Conservation (phyloP, 1,140 invertebrate genomes). For the Drosophila arawakana region DNA sequence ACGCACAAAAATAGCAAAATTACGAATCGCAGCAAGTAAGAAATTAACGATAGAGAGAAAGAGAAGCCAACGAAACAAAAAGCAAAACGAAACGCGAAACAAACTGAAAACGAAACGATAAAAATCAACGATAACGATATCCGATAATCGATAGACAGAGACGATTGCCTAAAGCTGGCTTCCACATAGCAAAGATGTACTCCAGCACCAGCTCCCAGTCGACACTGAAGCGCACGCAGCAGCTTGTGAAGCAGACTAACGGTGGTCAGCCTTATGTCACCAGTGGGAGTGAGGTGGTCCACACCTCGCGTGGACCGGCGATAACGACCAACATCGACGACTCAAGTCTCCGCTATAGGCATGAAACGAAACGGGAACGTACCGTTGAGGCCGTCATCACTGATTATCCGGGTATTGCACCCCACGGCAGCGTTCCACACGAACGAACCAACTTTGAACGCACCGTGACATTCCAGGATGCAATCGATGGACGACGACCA, state of each 20-base stretch:
- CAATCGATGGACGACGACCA: conserved; percentile 38
- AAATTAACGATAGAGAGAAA: not conserved
- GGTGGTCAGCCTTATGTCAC: conserved; percentile 72
- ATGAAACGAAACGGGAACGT: conserved; percentile 79
- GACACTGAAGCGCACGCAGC: conserved; percentile 70
- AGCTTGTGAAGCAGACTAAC: conserved; percentile 84
- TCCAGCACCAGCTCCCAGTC: conserved; percentile 65
- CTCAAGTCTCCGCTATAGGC: conserved; percentile 71
- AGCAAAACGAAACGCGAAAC: conserved; percentile 41
- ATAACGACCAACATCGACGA: conserved; percentile 86
- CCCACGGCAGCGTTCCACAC: conserved; percentile 61
- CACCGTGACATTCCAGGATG: conserved; percentile 71
- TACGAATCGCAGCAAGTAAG: conserved; percentile 49
- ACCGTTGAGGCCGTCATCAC: conserved; percentile 82
- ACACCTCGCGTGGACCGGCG: conserved; percentile 85
- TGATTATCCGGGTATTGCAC: conserved; percentile 73
- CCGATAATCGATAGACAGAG: conserved; percentile 13
- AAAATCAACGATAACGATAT: conserved; percentile 28
- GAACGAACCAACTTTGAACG: conserved; percentile 71
- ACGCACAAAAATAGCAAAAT: conserved; percentile 66
- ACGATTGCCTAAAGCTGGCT: conserved; percentile 45
- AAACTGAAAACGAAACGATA: conserved; percentile 55
- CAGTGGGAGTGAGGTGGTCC: conserved; percentile 67
- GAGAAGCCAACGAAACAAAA: conserved; percentile 20
- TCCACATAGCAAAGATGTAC: conserved; percentile 57